phyloP scores from a whole-genome alignment of 1,140 invertebrate species.

The Ectropis grisescens region DNA sequence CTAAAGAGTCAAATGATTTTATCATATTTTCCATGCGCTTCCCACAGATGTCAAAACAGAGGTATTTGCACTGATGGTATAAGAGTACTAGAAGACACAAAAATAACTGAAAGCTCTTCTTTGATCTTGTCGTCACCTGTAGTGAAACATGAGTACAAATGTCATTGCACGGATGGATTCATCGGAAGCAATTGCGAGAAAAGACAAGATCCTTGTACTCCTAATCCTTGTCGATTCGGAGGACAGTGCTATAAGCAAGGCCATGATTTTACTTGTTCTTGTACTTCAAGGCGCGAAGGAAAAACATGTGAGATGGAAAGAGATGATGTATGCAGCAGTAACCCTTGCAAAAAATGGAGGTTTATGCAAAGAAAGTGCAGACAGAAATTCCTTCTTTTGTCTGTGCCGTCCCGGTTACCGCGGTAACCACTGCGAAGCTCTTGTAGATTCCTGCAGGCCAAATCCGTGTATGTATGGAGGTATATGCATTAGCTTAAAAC shows the following conservation, averaged over 20 bases:
- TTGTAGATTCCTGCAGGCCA: conserved; percentile 88
- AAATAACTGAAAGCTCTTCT: conserved; percentile 81
- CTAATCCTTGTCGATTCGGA: conserved; percentile 87
- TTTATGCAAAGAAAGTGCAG: conserved; percentile 87
- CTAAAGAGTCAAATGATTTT: conserved; percentile 71
- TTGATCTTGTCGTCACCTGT: conserved; percentile 86
- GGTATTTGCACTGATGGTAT: conserved; percentile 83
- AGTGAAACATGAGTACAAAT: conserved; percentile 82
- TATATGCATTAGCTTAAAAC: conserved; percentile 84
- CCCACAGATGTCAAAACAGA: conserved; percentile 80
- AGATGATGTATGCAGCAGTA: conserved; percentile 85
- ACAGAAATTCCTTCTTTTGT: conserved; percentile 90
- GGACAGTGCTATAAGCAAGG: conserved; percentile 86
- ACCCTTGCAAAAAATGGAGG: conserved; percentile 92
- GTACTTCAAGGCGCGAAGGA: conserved; percentile 82
- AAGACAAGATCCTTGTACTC: conserved; percentile 90
- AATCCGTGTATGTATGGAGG: conserved; percentile 92
- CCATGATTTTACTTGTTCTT: conserved; percentile 86
- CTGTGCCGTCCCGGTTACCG: conserved; percentile 90
- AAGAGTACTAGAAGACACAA: conserved; percentile 76
- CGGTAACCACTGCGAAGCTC: conserved; percentile 88
- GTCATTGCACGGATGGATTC: conserved; percentile 85
- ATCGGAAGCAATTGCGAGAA: conserved; percentile 84
- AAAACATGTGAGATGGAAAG: conserved; percentile 87
- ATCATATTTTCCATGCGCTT: conserved; percentile 81